These are phyloP conservation scores for Pseudomyrmex flavicornis DNA, from an alignment of 1,140 invertebrate genomes.

Conservation along the genomic window DNA sequence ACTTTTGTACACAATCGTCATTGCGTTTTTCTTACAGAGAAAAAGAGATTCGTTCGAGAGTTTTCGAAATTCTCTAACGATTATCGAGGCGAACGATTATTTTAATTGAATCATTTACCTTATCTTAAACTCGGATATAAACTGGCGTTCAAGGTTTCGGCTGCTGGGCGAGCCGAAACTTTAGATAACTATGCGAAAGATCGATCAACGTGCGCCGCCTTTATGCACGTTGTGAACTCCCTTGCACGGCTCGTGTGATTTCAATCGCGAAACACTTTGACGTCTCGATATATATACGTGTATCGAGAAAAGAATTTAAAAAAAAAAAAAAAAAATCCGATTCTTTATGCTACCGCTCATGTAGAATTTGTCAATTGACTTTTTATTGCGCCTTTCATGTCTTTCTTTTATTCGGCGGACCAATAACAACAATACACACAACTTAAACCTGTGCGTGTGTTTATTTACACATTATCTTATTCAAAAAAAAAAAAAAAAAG, in stretches of 20 bases:
- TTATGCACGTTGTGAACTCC: conserved; percentile 12
- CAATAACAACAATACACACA: conserved; percentile 11
- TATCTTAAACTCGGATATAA: neutral
- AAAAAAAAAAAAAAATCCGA: conserved; percentile 65
- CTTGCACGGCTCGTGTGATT: conserved; percentile 67
- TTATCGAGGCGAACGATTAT: neutral
- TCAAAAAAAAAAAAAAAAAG: no score
- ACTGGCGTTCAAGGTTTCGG: conserved; percentile 45
- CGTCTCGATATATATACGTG: conserved; percentile 28
- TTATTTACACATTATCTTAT: no score
- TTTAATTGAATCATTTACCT: conserved; percentile 24
- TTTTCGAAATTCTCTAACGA: no score
- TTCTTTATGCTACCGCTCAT: conserved; percentile 25
- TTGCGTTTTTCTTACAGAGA: neutral
- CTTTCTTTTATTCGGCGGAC: neutral
- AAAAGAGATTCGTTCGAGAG: neutral
- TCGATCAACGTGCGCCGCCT: conserved; percentile 47
- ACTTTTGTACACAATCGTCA: neutral
- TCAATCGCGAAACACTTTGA: conserved; percentile 65
- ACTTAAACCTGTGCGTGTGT: neutral
- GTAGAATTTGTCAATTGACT: conserved; percentile 42
- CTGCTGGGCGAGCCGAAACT: conserved; percentile 45
- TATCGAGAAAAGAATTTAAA: conserved; percentile 26
- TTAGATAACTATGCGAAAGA: conserved; percentile 53
- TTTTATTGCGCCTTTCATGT: conserved; percentile 11